Percentiles rank a stretch among this genome's conserved stretches.
phyloP scores from a whole-genome alignment of 2,888 invertebrate genomes.

The Drosophila greeni region DNA sequence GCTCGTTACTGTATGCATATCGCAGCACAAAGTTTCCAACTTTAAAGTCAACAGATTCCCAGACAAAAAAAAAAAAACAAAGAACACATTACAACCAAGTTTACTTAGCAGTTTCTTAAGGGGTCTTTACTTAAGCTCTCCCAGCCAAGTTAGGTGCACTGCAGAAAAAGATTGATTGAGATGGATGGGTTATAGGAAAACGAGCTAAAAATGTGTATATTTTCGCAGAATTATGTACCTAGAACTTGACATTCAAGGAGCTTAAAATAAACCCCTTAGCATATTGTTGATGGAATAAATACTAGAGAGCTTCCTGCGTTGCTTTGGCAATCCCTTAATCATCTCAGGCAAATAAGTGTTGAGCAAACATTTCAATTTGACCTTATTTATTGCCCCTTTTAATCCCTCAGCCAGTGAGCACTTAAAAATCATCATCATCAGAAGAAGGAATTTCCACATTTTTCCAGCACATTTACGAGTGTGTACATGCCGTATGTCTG shows the following conservation, averaged over 20 bases:
- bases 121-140: constrained; percentile 18
- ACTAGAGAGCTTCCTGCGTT: not conserved
- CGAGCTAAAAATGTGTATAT: not conserved
- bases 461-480: constrained; percentile 16
- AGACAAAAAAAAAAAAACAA: constrained; percentile 28
- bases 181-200: not conserved
- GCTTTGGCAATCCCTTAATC: constrained; percentile 10
- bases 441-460: not conserved
- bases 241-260: not conserved
- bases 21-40: constrained; percentile 30
- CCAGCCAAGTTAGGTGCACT: constrained; percentile 15
- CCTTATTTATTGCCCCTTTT: constrained; percentile 19
- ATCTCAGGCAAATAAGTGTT: constrained; percentile 17
- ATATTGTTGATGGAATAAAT: not conserved
- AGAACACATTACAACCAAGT: constrained; percentile 24
- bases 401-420: constrained; percentile 11
- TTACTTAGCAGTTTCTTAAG: constrained; percentile 24
- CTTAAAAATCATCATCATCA: constrained; percentile 24
- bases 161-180: constrained; percentile 7
- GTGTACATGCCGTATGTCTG: constrained; percentile 14
- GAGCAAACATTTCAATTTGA: constrained; percentile 9
- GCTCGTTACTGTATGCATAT: constrained; percentile 23
- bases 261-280: not conserved
- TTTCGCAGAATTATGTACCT: not conserved
- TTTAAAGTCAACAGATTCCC: constrained; percentile 37